A percentile compares a stretch with the other conserved stretches of the same genome.
These are phyloP conservation scores for Oedothorax gibbosus DNA, from an alignment of 1,140 invertebrate genomes.

Conservation along the genomic window DNA sequence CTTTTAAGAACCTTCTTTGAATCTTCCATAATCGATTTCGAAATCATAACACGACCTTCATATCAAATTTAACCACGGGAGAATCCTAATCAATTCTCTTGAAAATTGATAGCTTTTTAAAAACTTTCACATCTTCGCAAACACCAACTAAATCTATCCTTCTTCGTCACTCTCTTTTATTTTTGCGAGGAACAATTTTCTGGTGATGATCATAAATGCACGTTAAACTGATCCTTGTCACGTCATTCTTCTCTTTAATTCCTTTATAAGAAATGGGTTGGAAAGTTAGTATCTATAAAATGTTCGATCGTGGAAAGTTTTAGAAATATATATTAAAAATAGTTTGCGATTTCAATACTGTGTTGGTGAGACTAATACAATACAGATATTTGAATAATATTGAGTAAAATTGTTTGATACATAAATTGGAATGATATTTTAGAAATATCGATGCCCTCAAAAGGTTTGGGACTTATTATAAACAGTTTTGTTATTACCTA, in stretches of 20 bases:
- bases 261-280: not conserved
- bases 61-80: not conserved
- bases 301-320: not conserved
- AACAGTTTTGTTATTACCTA: not conserved
- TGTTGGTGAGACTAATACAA: too few species aligned
- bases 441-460: too few species aligned
- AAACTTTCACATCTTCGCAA: slow-evolving; percentile 21
- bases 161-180: slow-evolving; percentile 19
- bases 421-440: too few species aligned
- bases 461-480: too few species aligned
- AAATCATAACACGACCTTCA: too few species aligned
- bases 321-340: not conserved
- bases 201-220: slow-evolving; percentile 4
- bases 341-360: not conserved
- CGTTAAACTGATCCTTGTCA: not conserved
- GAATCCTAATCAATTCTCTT: slow-evolving; percentile 21
- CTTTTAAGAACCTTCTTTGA: too few species aligned
- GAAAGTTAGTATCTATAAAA: not conserved
- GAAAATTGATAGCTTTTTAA: slow-evolving; percentile 34
- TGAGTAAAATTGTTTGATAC: too few species aligned
- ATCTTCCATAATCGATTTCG: too few species aligned
- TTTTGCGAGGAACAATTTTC: not conserved
- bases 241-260: slow-evolving; percentile 18
- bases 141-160: slow-evolving; percentile 11
- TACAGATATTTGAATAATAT: too few species aligned